These are phyloP conservation scores for Cheilosia grossa DNA, from an alignment of 2,888 invertebrate genomes.

Conservation along the genomic window DNA sequence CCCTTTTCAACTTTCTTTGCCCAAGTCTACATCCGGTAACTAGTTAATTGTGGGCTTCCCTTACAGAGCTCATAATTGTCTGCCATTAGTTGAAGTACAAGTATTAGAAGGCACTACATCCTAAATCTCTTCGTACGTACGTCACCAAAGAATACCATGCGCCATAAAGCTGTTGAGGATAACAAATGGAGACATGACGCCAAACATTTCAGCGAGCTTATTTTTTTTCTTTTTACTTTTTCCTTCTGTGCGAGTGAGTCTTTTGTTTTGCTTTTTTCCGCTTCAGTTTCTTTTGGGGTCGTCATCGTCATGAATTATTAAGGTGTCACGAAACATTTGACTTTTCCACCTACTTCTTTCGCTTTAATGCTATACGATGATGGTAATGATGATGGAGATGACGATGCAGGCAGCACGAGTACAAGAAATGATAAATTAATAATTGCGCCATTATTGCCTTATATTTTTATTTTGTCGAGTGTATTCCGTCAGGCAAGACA, in stretches of 20 bases:
- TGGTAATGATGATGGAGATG: constrained; percentile 18
- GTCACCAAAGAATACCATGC: constrained; percentile 4
- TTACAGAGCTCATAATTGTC: constrained; percentile 47
- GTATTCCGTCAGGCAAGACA: not conserved
- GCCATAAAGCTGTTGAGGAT: constrained; percentile 35
- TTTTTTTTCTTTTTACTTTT: not conserved
- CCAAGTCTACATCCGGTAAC: constrained; percentile 29
- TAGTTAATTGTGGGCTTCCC: constrained; percentile 33
- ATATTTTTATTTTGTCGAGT: not conserved
- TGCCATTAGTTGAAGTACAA: constrained; percentile 42
- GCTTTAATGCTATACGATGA: constrained; percentile 39
- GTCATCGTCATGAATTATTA: constrained; percentile 36
- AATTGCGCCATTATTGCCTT: constrained; percentile 22
- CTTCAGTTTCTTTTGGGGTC: constrained; percentile 35
- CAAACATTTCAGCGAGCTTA: constrained; percentile 41
- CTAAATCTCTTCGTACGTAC: not conserved
- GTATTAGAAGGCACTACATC: constrained; percentile 34
- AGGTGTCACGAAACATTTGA: constrained; percentile 65
- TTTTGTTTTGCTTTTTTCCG: constrained; percentile 44
- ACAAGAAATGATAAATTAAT: constrained; percentile 22
- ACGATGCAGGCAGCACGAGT: not conserved
- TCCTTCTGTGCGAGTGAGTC: constrained; percentile 15
- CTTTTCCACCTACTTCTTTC: constrained; percentile 66
- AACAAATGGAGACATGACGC: constrained; percentile 65
- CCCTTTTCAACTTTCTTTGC: not conserved